Evolutionary conservation across 2,797 vertebrate genomes (phyloP), one percentile per base, ranked within the genome.

Genomic region (Malurus splendens): DNA sequence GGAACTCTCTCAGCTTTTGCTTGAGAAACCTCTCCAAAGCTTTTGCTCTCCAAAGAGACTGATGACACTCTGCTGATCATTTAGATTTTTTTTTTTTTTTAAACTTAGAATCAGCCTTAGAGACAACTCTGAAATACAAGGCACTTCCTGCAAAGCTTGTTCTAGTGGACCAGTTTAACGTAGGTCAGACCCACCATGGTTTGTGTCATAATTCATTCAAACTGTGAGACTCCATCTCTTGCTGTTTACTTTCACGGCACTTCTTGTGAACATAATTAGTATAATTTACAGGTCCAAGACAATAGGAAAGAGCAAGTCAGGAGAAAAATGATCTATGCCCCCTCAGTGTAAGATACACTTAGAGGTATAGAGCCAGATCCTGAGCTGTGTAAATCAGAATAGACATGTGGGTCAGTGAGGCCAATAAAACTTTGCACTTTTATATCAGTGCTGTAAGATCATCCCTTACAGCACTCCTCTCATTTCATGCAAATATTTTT

Each of bases 151-250:
- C 23, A 76, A 73, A 82, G 24, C 71, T 74, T 86, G 64, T 74
- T 90, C 56, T 83, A 52, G 80, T 33, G 19, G 86, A 55, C 47
- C 64, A 52, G 41, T 83, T 87, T 66, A 80, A 90, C 86, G 42
- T 82, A 88, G 82, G 89, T 92, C 90, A 93, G 78, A 90, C 47
- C 65, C 68, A 71, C 47, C 44, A 42, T n/a, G 67, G 89, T 74
- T 86, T 71, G 38, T 74, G 80, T 19, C 67, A 38, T 84, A 90
- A 92, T 71, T 94, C 90, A 74, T 76, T 90, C 74, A 90, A 87
- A 88, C 74, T 55, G 50, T 71, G 85, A 62, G 56, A 82, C 39
- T 86, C 68, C 27, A n/a, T 82, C 60, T 89, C 80, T 90, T 77
- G 64, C 85, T 93, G 77, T 84, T 94, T 93, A 74, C 77, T 89